Evolutionary conservation across 2,797 vertebrate genomes (phyloP), one percentile per base, ranked within the genome.

Genomic region (Hydrocynus forskahlii): DNA sequence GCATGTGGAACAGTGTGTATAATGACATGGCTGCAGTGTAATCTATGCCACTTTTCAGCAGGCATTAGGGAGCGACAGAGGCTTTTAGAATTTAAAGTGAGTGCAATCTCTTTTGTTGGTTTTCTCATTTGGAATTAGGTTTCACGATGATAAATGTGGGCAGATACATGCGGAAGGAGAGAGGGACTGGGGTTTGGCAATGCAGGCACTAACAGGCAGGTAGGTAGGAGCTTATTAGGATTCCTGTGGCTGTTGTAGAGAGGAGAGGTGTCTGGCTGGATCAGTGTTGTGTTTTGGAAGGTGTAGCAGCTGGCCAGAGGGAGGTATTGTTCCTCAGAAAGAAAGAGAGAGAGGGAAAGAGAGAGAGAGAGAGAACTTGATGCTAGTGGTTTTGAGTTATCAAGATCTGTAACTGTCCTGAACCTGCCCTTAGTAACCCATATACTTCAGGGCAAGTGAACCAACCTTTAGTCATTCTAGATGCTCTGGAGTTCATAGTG

Each of bases 51-150:
- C 74, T 80, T 10, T 40, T 83, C 67, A 43, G 68, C 29, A 64
- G 29, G 69, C 64, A 71, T 60, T 71, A 66, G 17, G 29, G 23
- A 79, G 43, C 23, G 19, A 16, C 10, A 2, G 25, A 76, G 71
- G 71, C 52, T 40, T 66, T 79, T 70, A 69, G 72, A 81, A 81
- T 83, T 25, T 48, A 74, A 59, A 81, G 80, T 52, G 25, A 79
- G 76, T 38, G 71, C 80, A 71, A 74, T 84, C 59, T 79, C 5
- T 73, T 71, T 84, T 64, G 77, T 81, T 84, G 85, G 69, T 83
- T 83, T 84, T 76, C 29, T 60, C 23, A 72, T 88, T 88, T 81
- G 38, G 75, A 38, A 48, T 64, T 81, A 76, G 67, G 69, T 64
- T 80, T 62, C 57, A 71, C 4, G 50, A 71, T 82, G 77, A 84